Base-by-base conservation (phyloP, 2,888 invertebrate genomes). In the Pollenia amentaria region DNA sequence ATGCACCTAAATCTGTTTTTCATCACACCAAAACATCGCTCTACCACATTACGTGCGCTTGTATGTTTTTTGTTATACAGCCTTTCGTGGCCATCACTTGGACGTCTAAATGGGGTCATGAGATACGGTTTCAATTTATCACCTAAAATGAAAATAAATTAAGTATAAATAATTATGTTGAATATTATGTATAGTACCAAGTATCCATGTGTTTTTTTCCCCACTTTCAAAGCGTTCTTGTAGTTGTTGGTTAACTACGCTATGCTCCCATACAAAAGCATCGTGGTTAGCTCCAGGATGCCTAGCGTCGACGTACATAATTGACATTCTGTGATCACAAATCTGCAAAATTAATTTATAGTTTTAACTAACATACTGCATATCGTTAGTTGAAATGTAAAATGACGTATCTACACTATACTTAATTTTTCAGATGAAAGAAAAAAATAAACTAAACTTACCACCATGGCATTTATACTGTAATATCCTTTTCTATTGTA, bases 1-100 rank as follows among this genome's bases (percentile, higher is more conserved):
- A 53, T 70, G 53, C 70, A 70, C 21, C 70, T 10, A 21, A 70
- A 70, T 55, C 53, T 53, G 29, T 70, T 70, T 53, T 53, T 51
- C 42, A 44, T n/a, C 9, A 46, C 67, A n/a, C 51, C 69, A 38
- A 69, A 48, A 16, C 69, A 69, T 14, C 57, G 55, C 21, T 72
- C 57, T 29, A 57, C 60, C 18, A 73, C 60, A 73, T 73, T 73
- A 44, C 60, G 18, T 38, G 14, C 40, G n/a, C 40, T 62, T n/a
- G 12, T n/a, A 62, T 62, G 40, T 40, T 40, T 40, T 62, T 62
- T 40, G 18, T 67, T 67, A 14, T 42, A 67, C 9, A n/a, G 46
- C 11, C 18, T 67, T 48, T 67, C 67, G 18, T 46, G 29, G 48
- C n/a, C 14, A n/a, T 48, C 6, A 2, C 48, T 48, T 48, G 48